Conservation (phyloP, 2,888 invertebrate genomes). For the Agapostemon virescens region DNA sequence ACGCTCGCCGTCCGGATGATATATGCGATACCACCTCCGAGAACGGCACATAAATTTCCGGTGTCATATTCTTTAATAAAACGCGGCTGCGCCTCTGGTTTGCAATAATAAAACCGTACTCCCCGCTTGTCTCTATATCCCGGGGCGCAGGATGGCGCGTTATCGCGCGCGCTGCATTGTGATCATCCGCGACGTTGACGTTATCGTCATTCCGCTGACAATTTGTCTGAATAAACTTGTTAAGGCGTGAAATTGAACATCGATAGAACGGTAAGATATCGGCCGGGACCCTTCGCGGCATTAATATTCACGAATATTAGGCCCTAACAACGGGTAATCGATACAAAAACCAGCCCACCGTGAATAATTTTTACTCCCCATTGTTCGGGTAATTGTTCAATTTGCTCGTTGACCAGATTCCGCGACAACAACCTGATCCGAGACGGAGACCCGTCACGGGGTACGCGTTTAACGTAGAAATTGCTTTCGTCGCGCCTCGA, state of each 20-base stretch:
- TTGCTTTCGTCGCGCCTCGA: not conserved
- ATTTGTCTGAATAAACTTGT: constrained; percentile 22
- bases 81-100: constrained; percentile 29
- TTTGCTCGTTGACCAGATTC: not conserved
- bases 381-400: not conserved
- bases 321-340: not conserved
- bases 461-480: not conserved
- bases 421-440: not conserved
- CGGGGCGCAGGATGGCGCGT: not conserved
- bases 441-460: not conserved
- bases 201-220: not conserved
- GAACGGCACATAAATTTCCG: constrained; percentile 51
- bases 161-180: not conserved
- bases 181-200: constrained; percentile 12
- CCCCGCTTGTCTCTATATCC: constrained; percentile 11
- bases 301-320: constrained; percentile 6
- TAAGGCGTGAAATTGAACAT: constrained; percentile 5
- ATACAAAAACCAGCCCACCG: not conserved
- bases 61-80: constrained; percentile 56
- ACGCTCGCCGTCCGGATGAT: constrained; percentile 41
- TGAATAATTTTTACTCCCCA: not conserved
- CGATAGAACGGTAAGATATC: not conserved
- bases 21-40: constrained; percentile 50
- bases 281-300: not conserved
- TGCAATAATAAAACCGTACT: constrained; percentile 50